A percentile compares a stretch with the other conserved stretches of the same genome.
These are phyloP conservation scores for Diachasmimorpha longicaudata DNA, from an alignment of 1,140 invertebrate genomes.

Conservation along the genomic window DNA sequence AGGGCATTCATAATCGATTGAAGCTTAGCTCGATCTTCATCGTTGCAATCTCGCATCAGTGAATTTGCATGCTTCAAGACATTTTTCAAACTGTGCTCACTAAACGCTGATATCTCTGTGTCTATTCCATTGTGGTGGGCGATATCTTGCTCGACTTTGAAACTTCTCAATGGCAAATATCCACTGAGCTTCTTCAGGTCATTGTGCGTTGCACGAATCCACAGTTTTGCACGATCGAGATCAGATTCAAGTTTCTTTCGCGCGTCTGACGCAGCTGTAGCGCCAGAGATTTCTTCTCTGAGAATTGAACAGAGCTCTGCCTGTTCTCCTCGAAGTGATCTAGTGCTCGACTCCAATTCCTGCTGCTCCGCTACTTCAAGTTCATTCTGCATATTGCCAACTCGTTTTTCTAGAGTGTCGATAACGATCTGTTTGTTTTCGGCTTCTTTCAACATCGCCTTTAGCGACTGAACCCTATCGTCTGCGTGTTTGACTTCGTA, in stretches of 20 bases:
- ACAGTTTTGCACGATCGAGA: conserved; percentile 77
- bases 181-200: conserved; percentile 78
- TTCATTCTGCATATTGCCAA: conserved; percentile 83
- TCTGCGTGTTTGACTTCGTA: conserved; percentile 78
- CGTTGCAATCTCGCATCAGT: conserved; percentile 81
- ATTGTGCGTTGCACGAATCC: conserved; percentile 78
- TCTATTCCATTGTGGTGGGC: conserved; percentile 75
- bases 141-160: conserved; percentile 80
- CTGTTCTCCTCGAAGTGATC: conserved; percentile 72
- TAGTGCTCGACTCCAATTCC: conserved; percentile 72
- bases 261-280: conserved; percentile 70
- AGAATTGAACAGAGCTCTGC: conserved; percentile 74
- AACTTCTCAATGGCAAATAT: conserved; percentile 74
- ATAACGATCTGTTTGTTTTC: conserved; percentile 83
- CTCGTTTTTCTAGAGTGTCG: conserved; percentile 81
- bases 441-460: conserved; percentile 80
- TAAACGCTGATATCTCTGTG: conserved; percentile 79
- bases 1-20: conserved; percentile 73
- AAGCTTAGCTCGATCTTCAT: conserved; percentile 71
- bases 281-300: conserved; percentile 74
- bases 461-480: conserved; percentile 73
- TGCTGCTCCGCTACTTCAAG: conserved; percentile 80
- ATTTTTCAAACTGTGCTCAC: conserved; percentile 76
- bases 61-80: conserved; percentile 77
- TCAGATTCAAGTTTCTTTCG: conserved; percentile 79